Percentiles rank a stretch among this genome's conserved stretches.
Conservation (phyloP, 2,888 invertebrate genomes). For the Aphidoletes aphidimyza region DNA sequence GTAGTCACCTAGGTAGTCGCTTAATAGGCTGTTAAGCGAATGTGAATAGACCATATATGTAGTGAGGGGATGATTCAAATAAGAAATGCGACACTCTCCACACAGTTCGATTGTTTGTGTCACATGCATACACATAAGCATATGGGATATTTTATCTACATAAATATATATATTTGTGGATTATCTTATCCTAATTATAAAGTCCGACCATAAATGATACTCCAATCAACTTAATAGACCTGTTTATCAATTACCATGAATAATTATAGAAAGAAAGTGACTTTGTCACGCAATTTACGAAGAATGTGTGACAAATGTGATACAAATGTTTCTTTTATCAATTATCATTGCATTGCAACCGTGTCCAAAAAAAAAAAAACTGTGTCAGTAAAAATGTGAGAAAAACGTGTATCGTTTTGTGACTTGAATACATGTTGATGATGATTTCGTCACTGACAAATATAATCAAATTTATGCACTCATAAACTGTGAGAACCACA, state of each 20-base stretch:
- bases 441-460: neutral
- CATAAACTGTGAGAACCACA: neutral
- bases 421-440: neutral
- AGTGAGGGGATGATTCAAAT: too few relatives aligned
- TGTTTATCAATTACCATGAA: neutral
- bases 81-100: too few relatives aligned
- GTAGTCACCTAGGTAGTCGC: too few relatives aligned
- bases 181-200: too few relatives aligned
- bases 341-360: neutral
- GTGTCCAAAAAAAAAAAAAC: too few relatives aligned
- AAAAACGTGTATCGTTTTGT: neutral
- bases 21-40: too few relatives aligned
- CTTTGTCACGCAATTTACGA: neutral
- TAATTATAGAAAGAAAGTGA: neutral
- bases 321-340: neutral
- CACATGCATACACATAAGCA: too few relatives aligned
- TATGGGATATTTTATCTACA: too few relatives aligned
- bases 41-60: too few relatives aligned
- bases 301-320: neutral
- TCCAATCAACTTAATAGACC: neutral
- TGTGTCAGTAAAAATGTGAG: neutral
- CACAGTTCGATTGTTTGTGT: too few relatives aligned
- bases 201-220: too few relatives aligned
- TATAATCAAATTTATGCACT: constrained; percentile 2
- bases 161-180: too few relatives aligned